Evolutionary conservation across 2,113 vertebrate species (phyloP).

Genomic region (Terrapene triunguis): DNA sequence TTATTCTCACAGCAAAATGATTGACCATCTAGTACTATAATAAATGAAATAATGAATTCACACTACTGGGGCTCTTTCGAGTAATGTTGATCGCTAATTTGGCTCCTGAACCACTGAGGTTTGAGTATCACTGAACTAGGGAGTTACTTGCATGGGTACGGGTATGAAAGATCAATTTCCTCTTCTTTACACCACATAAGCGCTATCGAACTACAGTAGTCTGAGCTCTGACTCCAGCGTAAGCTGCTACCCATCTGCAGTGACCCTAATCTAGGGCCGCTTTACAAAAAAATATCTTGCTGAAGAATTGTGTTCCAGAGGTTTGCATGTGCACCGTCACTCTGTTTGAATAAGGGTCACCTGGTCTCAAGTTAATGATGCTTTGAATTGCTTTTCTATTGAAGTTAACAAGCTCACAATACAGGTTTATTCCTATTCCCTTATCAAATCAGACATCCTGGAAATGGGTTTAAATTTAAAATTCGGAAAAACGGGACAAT

Average conservation of each 20-base stretch:
- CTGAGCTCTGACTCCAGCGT: conserved; percentile 63
- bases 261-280: conserved; percentile 39
- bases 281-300: conserved; percentile 57
- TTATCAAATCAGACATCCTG: neutral
- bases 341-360: conserved; percentile 53
- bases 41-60: neutral
- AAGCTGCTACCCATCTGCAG: conserved; percentile 34
- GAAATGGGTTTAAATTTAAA: neutral
- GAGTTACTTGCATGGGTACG: neutral
- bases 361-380: conserved; percentile 4
- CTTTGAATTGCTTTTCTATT: conserved; percentile 29
- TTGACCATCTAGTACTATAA: neutral
- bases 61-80: neutral
- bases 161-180: neutral
- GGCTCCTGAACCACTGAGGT: neutral
- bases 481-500: neutral
- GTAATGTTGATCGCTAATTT: neutral
- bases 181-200: neutral
- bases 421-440: neutral
- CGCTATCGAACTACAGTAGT: conserved; percentile 62
- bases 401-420: neutral
- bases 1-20: no score
- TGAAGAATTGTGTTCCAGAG: conserved; percentile 20
- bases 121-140: neutral
- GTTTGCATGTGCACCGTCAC: conserved; percentile 20